These are phyloP conservation scores for Callipepla squamata DNA, from an alignment of 2,113 vertebrate genomes.

Conservation along the genomic window DNA sequence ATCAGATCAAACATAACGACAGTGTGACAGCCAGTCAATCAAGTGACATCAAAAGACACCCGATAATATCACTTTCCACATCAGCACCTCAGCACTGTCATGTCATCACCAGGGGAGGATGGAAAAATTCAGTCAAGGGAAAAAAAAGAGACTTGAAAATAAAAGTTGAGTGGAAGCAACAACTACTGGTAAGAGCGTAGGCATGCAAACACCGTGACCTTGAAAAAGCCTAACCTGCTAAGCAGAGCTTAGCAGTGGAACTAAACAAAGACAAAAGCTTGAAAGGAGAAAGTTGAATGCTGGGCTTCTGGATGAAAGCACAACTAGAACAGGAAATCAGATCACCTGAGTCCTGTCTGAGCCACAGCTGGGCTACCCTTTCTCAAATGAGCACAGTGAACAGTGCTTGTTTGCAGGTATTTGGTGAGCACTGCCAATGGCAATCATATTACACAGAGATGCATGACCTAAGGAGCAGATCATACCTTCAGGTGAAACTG, in stretches of 20 bases:
- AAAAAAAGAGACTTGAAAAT: background rate
- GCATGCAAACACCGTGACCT: background rate
- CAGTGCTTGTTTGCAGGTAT: background rate
- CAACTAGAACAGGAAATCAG: background rate
- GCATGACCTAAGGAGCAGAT: background rate
- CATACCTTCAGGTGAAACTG: rapidly evolving
- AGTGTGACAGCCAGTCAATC: background rate
- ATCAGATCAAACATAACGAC: background rate
- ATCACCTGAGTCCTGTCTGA: background rate
- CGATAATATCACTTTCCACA: background rate
- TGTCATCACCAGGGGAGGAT: background rate
- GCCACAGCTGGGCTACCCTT: rapidly evolving
- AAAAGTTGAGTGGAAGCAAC: background rate
- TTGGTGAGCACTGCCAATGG: background rate
- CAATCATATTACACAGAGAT: background rate
- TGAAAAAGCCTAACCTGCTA: background rate
- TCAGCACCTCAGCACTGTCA: background rate
- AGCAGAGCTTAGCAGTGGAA: background rate
- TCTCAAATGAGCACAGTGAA: background rate
- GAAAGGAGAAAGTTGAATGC: background rate
- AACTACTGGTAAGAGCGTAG: background rate
- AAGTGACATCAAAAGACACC: background rate
- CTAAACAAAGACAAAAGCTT: background rate
- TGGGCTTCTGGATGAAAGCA: background rate
- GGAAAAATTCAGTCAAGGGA: background rate